Evolutionary conservation across 2,888 invertebrate species (phyloP).

Genomic region (Lasioglossum marginatum): DNA sequence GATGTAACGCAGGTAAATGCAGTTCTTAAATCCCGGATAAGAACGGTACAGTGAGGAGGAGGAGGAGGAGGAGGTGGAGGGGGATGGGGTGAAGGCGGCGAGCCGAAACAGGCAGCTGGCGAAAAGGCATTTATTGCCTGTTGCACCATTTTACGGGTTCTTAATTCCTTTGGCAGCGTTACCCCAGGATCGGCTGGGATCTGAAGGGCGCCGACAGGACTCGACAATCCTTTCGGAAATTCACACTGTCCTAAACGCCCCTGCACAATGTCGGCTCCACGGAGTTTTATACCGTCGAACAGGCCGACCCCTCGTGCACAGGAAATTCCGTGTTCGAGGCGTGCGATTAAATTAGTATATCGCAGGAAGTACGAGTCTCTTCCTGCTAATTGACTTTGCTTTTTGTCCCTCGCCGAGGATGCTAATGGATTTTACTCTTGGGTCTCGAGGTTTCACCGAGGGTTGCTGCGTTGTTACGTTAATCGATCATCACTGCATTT

Average conservation of each 20-base stretch:
- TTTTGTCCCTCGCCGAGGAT: constrained; percentile 13
- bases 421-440: constrained; percentile 42
- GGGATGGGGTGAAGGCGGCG: constrained; percentile 18
- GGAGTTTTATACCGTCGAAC: constrained; percentile 23
- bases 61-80: constrained; percentile 13
- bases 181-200: constrained; percentile 56
- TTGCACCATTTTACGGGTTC: constrained; percentile 81
- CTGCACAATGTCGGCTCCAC: constrained; percentile 46
- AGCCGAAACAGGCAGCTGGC: constrained; percentile 76
- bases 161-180: constrained; percentile 74
- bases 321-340: neutral
- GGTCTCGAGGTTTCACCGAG: neutral
- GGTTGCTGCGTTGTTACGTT: neutral
- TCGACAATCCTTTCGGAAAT: constrained; percentile 73
- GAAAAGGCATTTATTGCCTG: constrained; percentile 81
- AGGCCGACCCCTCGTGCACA: constrained; percentile 26
- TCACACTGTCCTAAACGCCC: constrained; percentile 72
- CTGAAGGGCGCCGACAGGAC: constrained; percentile 65
- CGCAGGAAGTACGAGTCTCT: constrained; percentile 14
- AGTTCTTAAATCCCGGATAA: constrained; percentile 72
- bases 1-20: constrained; percentile 72
- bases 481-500: neutral
- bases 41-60: constrained; percentile 45
- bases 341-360: constrained; percentile 38
- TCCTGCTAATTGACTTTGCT: constrained; percentile 23